Conservation (phyloP, 2,888 invertebrate species). For the Aleiodes alternator region DNA sequence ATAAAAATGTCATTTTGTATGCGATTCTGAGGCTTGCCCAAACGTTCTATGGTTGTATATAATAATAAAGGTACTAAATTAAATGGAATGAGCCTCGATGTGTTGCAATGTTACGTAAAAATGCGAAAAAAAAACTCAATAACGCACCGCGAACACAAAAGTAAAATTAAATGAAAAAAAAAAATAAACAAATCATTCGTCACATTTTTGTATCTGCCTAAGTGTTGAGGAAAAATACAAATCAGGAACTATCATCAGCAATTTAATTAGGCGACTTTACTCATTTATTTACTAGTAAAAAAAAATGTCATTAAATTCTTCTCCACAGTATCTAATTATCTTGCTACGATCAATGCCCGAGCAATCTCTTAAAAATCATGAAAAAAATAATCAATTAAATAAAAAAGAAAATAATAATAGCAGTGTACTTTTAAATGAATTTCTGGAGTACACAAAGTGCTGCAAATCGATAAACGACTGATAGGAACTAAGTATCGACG, state of each 20-base stretch:
- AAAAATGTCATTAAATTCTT: constrained; percentile 30
- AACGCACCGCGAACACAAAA: constrained; percentile 44
- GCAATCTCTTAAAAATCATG: constrained; percentile 57
- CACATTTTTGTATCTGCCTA: constrained; percentile 70
- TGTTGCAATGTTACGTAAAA: constrained; percentile 46
- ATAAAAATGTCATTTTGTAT: constrained; percentile 48
- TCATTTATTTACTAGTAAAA: constrained; percentile 27
- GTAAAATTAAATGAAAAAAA: constrained; percentile 43
- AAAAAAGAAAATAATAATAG: constrained; percentile 34
- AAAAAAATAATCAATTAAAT: constrained; percentile 54
- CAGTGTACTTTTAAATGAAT: constrained; percentile 53
- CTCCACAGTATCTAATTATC: constrained; percentile 47
- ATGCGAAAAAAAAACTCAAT: constrained; percentile 49
- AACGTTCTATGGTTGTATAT: constrained; percentile 65
- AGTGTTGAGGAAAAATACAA: constrained; percentile 53
- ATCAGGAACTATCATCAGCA: constrained; percentile 24
- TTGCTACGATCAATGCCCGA: constrained; percentile 60
- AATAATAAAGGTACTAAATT: constrained; percentile 71
- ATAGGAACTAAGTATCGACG: constrained; percentile 72
- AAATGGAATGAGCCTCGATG: constrained; percentile 55
- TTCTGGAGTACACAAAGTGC: constrained; percentile 52
- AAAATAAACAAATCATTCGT: constrained; percentile 45
- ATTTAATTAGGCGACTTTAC: constrained; percentile 29
- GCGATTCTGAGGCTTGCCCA: constrained; percentile 47
- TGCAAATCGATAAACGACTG: constrained; percentile 69